phyloP scores from a whole-genome alignment of 2,888 invertebrate genomes.

The Rhamphomyia laevipes region DNA sequence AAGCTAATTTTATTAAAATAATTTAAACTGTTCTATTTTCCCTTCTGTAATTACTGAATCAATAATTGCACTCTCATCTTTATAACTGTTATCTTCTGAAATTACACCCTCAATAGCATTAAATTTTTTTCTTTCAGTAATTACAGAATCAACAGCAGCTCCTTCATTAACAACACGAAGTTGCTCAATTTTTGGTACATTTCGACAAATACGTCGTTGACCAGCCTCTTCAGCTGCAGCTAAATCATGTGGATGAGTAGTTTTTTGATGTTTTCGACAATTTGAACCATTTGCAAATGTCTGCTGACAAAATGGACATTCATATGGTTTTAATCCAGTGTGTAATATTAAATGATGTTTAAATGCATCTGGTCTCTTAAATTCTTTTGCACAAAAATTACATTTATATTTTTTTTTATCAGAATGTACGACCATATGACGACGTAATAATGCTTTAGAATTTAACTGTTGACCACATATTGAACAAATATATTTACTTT shows the following conservation, averaged over 20 bases:
- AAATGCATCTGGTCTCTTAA: conserved; percentile 34
- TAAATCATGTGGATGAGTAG: conserved; percentile 32
- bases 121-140: too few relatives aligned
- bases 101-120: too few relatives aligned
- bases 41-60: too few relatives aligned
- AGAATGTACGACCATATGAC: conserved; percentile 36
- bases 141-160: neutral
- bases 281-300: conserved; percentile 37
- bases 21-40: too few relatives aligned
- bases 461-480: conserved; percentile 36
- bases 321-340: conserved; percentile 34
- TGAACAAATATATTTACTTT: conserved; percentile 33
- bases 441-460: conserved; percentile 38
- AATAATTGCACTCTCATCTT: too few relatives aligned
- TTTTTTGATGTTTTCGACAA: conserved; percentile 36
- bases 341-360: conserved; percentile 37
- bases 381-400: conserved; percentile 31
- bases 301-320: conserved; percentile 34
- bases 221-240: conserved; percentile 30
- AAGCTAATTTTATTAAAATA: too few relatives aligned
- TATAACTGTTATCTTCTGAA: too few relatives aligned
- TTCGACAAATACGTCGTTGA: neutral
- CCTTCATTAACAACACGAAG: neutral
- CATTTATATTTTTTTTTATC: conserved; percentile 33
- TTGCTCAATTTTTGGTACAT: neutral